Evolutionary conservation across 2,888 invertebrate species (phyloP), one percentile per base, ranked within the genome.

Genomic region (Orthosia incerta): DNA sequence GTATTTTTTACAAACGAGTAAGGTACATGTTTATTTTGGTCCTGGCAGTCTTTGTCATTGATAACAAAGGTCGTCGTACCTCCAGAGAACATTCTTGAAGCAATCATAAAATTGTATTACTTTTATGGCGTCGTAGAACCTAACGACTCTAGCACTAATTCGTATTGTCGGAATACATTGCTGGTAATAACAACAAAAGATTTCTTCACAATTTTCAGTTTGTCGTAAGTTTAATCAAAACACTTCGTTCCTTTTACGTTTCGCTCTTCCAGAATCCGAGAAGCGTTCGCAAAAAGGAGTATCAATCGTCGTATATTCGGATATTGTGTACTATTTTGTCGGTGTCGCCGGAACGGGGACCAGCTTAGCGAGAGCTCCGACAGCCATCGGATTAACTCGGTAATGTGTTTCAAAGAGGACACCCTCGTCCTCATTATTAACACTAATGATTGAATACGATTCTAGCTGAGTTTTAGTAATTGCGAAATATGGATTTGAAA

Each of bases 1-100:
- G 79, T 70, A 59, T 72, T 65, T 72, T 68, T 68, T 66, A 55
- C 59, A 79, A 61, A 74, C 56, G 23, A 71, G 60, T 46, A 55
- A 60, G 20, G 77, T 60, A 63, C 63, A 55, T 79, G 63, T 71
- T 76, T 76, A 63, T 63, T 63, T 63, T 63, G 39, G 65, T 66
- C 55, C 16, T 18, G 20, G 16, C 20, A 50, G 46, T 20, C 55
- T 60, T 76, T 68, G 64, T 71, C 31, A 63, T 26, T 61, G 56
- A 71, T 53, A 63, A 66, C 67, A 68, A 65, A 61, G 50, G 31
- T 63, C 59, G 51, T 39, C 31, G 53, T 55, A 64, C 50, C 59
- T 46, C 15, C 39, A 5, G 11, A 13, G 16, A 45, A 64, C 50
- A 64, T 64, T 64, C 70, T 26, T 26, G 46, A 60, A 67, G 66